Base-by-base conservation (phyloP, 2,888 invertebrate species). In the Nomada hirtipes region DNA sequence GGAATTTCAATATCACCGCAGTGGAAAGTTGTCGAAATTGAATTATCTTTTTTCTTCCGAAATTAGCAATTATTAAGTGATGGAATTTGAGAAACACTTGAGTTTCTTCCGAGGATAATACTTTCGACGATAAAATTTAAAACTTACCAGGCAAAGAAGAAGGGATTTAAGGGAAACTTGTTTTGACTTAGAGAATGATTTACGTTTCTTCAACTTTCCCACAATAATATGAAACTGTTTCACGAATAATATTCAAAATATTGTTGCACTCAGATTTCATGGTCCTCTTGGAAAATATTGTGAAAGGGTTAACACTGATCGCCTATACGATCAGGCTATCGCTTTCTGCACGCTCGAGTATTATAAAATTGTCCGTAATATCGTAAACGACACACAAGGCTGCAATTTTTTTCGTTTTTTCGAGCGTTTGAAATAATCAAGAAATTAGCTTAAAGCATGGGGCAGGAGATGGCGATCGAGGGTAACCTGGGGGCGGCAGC, bases 401-500 rank as follows among this genome's bases (percentile, higher is more conserved):
- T 74, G 60, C 74, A 61, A 20, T 44, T 36, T 65, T 60, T 60
- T 69, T 36, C 36, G 36, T 36, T 36, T 47, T 47, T 47, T 47
- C 47, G 81, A 68, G 29, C 20, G 53, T n/a, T 20, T 20, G 36
- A 52, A 77, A n/a, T 18, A 61, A 63, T n/a, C 26, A 29, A 55
- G 47, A 69, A 74, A 69, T 74, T 69, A 57, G 57, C 52, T 67
- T n/a, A 55, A 44, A 71, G 18, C 55, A 86, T 88, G 92, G 92
- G 91, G 92, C 90, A 92, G 88, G 92, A 92, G 91, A 76, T 87
- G 92, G 90, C 89, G 84, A 82, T 88, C 80, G 88, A 88, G 86
- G 91, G 91, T 88, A 86, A 92, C 92, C 92, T 92, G 92, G 87
- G 89, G 89, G 91, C 92, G 92, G 92, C 92, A 92, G 89, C 87